Base-by-base conservation (phyloP, 1,140 invertebrate species). In the Maniola jurtina region DNA sequence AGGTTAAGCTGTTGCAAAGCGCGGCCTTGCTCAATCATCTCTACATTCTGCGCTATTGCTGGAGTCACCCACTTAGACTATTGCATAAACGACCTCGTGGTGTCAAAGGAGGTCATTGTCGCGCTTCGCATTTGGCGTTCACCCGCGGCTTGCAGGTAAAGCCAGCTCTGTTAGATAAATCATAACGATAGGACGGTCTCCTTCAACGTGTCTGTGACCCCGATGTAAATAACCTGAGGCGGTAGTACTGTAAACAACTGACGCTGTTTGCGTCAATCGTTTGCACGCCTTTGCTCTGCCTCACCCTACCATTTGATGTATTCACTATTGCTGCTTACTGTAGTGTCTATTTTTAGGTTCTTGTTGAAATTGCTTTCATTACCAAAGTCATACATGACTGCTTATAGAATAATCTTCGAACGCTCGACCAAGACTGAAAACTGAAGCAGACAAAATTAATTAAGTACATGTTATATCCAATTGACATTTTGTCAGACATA, bases 141-240 rank as follows among this genome's bases (percentile, higher is more conserved):
- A 63, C 72, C 67, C 64, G 64, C 70, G 65, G 61, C 63, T 70
- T 73, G 72, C 80, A 78, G 77, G 71, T 76, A 73, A 77, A 35
- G 25, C 25, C 25, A 25, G 25, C 25, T 25, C 38, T 61, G 77
- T 86, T 86, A 84, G 80, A 86, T 84, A 83, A 76, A 86, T 83
- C 80, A 83, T 80, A 86, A 81, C 81, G 84, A 86, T 84, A 80
- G 80, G 80, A 83, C 80, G 73, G 79, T 84, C 83, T 86, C 80
- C 82, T 85, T 87, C 85, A 70, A 73, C 73, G 84, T 89, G 87
- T 88, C 88, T 90, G 84, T 88, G 86, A 90, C 88, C 88, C 86
- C 86, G 83, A 88, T 88, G 88, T 90, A 88, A 90, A 89, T 89
- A 89, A 88, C 87, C 86, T 87, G 80, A 83, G 81, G 77, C 79